Base-by-base conservation (phyloP, 2,888 invertebrate species). In the Orchestes rusci region DNA sequence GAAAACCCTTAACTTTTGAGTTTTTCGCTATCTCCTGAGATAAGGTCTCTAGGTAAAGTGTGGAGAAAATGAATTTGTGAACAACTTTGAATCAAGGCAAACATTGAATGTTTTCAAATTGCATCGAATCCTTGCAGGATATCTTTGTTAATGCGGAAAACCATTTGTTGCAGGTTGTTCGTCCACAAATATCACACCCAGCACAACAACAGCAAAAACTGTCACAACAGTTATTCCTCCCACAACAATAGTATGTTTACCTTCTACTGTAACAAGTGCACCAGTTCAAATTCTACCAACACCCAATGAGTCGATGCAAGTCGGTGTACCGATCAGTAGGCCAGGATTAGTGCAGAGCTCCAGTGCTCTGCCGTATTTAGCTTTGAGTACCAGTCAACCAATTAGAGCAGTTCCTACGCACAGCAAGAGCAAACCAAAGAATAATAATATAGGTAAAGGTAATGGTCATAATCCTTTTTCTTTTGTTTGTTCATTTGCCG, bases 221-320 rank as follows among this genome's bases (percentile, higher is more conserved):
- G 61, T 64, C 5, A 63, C 67, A 2, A 71, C 71, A 1, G 71
- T 73, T 13, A 72, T 73, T 44, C 72, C 73, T 5, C 72, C 70
- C n/a, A 73, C 73, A 2, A 73, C 73, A 3, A 73, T 73, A 35
- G 73, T 73, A 5, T 73, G 73, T 58, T 58, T 73, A 37, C 63
- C 72, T 3, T 66, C 71, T 16, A 65, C 65, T 30, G 65, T 67
- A 8, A 65, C 57, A 19, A 62, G 62, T 2, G 60, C 66, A n/a
- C 7, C 7, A 5, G 5, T 12, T 12, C 7, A 10, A 12, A 5
- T 10, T 10, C 4, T 30, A 30, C 7, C 12, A 4, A 23, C 56
- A 2, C 55, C 53, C 15, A 58, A 57, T 30, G 60, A 62, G 4
- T 52, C 55, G 4, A 31, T 57, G 1, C 60, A 60, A 19, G 53